phyloP scores from a whole-genome alignment of 1,140 invertebrate species.

The Brachionus rubens region DNA sequence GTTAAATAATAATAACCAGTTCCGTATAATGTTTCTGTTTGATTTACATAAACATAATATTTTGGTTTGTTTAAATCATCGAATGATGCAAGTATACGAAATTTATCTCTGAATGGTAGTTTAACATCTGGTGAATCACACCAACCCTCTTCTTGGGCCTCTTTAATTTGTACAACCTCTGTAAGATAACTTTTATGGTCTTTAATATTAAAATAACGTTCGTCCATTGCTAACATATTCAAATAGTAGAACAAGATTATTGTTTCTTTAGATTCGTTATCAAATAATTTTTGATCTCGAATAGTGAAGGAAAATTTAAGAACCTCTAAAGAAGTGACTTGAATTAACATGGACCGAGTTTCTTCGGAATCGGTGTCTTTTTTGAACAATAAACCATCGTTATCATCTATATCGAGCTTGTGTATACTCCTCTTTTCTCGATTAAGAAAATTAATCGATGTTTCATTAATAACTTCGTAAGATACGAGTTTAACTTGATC shows the following conservation, averaged over 20 bases:
- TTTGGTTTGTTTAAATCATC: conserved; percentile 15
- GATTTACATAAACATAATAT: conserved; percentile 37
- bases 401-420: no score
- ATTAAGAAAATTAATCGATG: not conserved
- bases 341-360: not conserved
- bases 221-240: conserved; percentile 21
- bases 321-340: not conserved
- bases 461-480: not conserved
- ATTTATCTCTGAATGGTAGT: not conserved
- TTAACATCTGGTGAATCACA: not conserved
- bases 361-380: not conserved
- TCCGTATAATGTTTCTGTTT: conserved; percentile 21
- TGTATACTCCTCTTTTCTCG: not conserved
- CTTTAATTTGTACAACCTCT: not conserved
- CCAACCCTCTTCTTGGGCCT: conserved; percentile 13
- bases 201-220: not conserved
- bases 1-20: conserved; percentile 45
- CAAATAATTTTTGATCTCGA: not conserved
- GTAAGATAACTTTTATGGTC: not conserved
- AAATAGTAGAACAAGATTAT: conserved; percentile 31
- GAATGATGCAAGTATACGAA: not conserved
- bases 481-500: not conserved
- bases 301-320: conserved; percentile 21
- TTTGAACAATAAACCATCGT: no score
- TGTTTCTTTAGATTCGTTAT: conserved; percentile 41